Conservation (phyloP, 2,888 invertebrate genomes). For the Sarcophaga rosellei region DNA sequence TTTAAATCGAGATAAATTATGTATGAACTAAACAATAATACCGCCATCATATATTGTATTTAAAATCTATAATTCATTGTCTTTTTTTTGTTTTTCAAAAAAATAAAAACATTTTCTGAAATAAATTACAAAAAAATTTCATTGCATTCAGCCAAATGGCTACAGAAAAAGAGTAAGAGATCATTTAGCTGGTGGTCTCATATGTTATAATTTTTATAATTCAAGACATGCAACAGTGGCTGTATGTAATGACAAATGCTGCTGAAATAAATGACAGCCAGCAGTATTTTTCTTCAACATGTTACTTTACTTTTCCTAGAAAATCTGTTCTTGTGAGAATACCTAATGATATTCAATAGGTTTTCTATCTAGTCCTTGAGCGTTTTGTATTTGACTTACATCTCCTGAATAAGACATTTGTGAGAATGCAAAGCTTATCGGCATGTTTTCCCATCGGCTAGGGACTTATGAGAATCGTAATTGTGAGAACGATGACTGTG, state of each 20-base stretch:
- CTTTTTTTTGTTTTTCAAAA: background rate
- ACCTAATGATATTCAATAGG: too few relatives aligned
- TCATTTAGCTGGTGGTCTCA: constrained; percentile 62
- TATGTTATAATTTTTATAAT: constrained; percentile 48
- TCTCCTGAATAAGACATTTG: too few relatives aligned
- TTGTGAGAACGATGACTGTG: too few relatives aligned
- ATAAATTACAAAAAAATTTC: constrained; percentile 23
- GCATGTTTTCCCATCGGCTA: too few relatives aligned
- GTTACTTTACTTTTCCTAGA: too few relatives aligned
- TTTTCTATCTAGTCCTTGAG: too few relatives aligned
- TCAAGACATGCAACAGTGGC: constrained; percentile 41
- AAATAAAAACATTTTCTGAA: constrained; percentile 31
- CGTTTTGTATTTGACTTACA: too few relatives aligned
- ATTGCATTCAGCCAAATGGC: constrained; percentile 1
- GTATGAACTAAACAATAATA: constrained; percentile 57
- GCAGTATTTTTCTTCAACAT: too few relatives aligned
- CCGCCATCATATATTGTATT: constrained; percentile 52
- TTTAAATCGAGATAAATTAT: constrained; percentile 59
- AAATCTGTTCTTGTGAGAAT: too few relatives aligned
- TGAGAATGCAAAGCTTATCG: too few relatives aligned
- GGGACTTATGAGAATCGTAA: too few relatives aligned
- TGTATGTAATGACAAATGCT: background rate
- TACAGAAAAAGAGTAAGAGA: background rate
- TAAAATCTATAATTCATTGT: constrained; percentile 53
- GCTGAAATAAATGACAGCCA: too few relatives aligned